Conservation (phyloP, 1,140 invertebrate genomes). For the Cyphomyrmex costatus region DNA sequence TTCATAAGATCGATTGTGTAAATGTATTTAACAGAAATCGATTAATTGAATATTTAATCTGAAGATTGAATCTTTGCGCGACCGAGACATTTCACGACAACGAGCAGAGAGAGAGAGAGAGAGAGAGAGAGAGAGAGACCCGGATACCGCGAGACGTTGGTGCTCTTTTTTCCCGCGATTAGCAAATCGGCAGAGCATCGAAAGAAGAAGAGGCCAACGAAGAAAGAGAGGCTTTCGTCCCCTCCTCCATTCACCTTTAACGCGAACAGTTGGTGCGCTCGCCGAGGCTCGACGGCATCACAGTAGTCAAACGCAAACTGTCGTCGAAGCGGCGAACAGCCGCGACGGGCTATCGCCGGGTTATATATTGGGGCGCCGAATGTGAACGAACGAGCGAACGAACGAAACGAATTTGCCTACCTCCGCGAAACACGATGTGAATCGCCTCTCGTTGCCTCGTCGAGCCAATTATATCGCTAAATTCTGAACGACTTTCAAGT, state of each 20-base stretch:
- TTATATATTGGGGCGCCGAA: background rate
- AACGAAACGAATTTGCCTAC: constrained; percentile 1
- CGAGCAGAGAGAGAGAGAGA: background rate
- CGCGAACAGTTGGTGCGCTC: constrained; percentile 63
- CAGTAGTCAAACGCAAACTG: constrained; percentile 77
- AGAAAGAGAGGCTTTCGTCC: constrained; percentile 67
- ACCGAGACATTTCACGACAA: background rate
- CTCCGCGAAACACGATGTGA: background rate
- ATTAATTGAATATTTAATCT: background rate
- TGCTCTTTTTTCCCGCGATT: constrained; percentile 45
- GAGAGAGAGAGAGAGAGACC: background rate
- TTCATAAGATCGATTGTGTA: background rate
- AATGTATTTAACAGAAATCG: background rate
- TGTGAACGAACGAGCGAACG: constrained; percentile 32
- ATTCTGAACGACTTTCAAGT: constrained; percentile 28
- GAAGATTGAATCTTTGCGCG: background rate
- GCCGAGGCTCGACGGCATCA: constrained; percentile 65
- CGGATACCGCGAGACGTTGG: background rate
- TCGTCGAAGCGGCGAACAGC: constrained; percentile 53
- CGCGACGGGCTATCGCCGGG: background rate
- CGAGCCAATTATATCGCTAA: constrained; percentile 35
- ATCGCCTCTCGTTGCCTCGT: constrained; percentile 13
- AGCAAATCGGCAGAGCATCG: constrained; percentile 60
- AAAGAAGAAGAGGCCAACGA: constrained; percentile 43
- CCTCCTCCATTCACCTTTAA: constrained; percentile 70